Conservation (phyloP, 2,797 vertebrate genomes). For the Mus minutoides region DNA sequence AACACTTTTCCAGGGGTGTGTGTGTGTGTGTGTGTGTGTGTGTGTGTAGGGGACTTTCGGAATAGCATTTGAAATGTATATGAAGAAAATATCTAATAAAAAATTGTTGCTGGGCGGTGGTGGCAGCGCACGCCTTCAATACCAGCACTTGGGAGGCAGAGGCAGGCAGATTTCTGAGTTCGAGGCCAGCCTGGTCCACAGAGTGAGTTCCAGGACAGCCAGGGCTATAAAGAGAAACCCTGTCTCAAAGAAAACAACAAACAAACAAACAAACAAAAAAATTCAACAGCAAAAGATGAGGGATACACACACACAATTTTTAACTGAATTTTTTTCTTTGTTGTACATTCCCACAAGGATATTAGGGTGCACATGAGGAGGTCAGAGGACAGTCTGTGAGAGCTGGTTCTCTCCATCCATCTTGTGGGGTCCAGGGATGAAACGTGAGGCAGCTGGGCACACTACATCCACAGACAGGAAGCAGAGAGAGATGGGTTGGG, state of each 20-base stretch:
- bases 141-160: too few relatives aligned
- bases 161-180: neutral
- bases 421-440: neutral
- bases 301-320: neutral
- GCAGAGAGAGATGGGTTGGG: neutral
- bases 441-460: neutral
- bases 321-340: neutral
- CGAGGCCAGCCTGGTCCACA: neutral
- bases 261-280: neutral
- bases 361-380: neutral
- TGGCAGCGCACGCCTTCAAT: too few relatives aligned
- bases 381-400: neutral
- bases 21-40: too few relatives aligned
- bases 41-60: too few relatives aligned
- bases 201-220: neutral
- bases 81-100: too few relatives aligned
- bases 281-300: neutral
- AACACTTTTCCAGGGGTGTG: conserved; percentile 86
- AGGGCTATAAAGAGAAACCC: neutral
- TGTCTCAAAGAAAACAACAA: too few relatives aligned
- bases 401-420: neutral
- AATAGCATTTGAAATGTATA: too few relatives aligned
- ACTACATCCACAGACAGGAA: neutral
- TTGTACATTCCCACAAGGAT: neutral
- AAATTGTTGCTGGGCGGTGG: too few relatives aligned